Percentiles rank a stretch among this genome's conserved stretches.
These are phyloP conservation scores for Scelioninae gen. 2 DNA, from an alignment of 2,888 invertebrate species.

Conservation along the genomic window DNA sequence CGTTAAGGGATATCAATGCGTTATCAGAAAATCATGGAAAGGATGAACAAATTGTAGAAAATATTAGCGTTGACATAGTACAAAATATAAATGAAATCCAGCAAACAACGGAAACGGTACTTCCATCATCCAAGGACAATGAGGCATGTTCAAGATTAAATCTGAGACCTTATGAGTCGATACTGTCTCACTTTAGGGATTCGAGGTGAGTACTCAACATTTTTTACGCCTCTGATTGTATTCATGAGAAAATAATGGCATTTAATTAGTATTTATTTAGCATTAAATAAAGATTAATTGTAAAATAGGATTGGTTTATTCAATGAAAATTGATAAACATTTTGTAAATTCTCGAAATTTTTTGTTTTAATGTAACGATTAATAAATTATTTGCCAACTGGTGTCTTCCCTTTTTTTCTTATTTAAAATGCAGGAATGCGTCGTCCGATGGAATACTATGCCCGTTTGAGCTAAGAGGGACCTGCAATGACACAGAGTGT, in stretches of 20 bases:
- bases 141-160: too few species aligned
- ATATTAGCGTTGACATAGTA: not conserved
- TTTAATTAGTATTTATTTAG: too few species aligned
- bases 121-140: too few species aligned
- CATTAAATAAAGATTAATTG: too few species aligned
- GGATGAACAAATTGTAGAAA: not conserved
- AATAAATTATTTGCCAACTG: constrained; percentile 34
- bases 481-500: constrained; percentile 73
- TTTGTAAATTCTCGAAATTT: too few species aligned
- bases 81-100: constrained; percentile 3
- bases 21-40: not conserved
- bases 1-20: constrained; percentile 2
- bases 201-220: constrained; percentile 67
- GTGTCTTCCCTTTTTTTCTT: constrained; percentile 62
- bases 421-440: constrained; percentile 67
- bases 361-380: not conserved
- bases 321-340: not conserved
- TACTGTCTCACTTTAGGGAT: constrained; percentile 67
- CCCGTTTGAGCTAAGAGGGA: constrained; percentile 74
- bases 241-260: too few species aligned
- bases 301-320: too few species aligned
- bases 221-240: not conserved
- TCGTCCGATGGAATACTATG: constrained; percentile 72
- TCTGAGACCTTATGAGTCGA: constrained; percentile 69
- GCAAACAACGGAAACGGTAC: not conserved